Evolutionary conservation across 2,797 vertebrate species (phyloP).

Genomic region (Menidia menidia): DNA sequence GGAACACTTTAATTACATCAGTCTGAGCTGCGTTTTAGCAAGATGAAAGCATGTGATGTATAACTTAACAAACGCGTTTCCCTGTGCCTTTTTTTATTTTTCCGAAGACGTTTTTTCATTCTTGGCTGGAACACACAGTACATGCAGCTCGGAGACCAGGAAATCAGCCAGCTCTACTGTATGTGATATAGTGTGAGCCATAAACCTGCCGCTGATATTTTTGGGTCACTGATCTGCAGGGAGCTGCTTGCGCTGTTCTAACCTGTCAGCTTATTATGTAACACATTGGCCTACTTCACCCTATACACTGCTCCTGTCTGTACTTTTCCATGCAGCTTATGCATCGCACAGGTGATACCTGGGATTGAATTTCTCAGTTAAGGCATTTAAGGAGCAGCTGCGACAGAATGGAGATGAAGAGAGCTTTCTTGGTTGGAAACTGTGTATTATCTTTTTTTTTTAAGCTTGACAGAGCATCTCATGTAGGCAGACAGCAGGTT

Average conservation of each 20-base stretch:
- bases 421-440: conserved; percentile 32
- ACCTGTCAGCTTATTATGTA: conserved; percentile 80
- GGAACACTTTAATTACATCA: conserved; percentile 2
- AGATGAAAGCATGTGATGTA: conserved; percentile 5
- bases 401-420: conserved; percentile 34
- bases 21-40: conserved; percentile 11
- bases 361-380: conserved; percentile 8
- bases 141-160: not conserved
- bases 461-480: conserved; percentile 28
- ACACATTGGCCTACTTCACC: conserved; percentile 70
- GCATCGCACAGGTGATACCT: conserved; percentile 41
- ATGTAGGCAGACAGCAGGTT: conserved; percentile 31
- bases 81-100: not conserved
- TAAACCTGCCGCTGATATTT: conserved; percentile 72
- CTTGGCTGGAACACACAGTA: conserved; percentile 34
- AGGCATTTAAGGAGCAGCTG: not conserved
- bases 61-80: conserved; percentile 18
- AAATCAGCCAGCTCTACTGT: conserved; percentile 21
- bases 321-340: conserved; percentile 71
- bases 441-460: conserved; percentile 13
- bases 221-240: conserved; percentile 77
- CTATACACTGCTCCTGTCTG: conserved; percentile 47
- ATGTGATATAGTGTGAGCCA: conserved; percentile 50
- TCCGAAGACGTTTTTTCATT: conserved; percentile 38
- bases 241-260: conserved; percentile 68